phyloP scores from a whole-genome alignment of 2,113 vertebrate species.

The Struthidea cinerea region DNA sequence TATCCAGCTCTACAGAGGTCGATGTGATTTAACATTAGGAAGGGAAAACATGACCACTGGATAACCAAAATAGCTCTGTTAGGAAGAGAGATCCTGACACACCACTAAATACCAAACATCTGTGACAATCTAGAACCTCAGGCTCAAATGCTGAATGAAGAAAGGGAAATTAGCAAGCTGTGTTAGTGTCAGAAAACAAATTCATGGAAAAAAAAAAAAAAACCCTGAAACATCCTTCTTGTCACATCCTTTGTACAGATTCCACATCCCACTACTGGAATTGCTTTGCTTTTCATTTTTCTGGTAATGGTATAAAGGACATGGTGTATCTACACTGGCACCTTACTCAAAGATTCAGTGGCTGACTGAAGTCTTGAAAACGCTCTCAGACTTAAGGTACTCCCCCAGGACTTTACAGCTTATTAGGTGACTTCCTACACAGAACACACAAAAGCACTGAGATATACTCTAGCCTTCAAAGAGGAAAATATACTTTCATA shows the following conservation, averaged over 20 bases:
- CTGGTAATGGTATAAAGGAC: not conserved
- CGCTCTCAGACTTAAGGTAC: not conserved
- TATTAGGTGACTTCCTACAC: not conserved
- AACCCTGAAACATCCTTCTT: not conserved
- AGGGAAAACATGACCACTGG: not conserved
- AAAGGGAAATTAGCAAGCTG: not conserved
- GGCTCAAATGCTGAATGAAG: not conserved
- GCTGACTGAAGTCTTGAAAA: not conserved
- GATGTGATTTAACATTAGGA: not conserved
- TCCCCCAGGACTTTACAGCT: not conserved
- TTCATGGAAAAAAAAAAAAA: rapidly evolving
- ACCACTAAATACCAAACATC: not conserved
- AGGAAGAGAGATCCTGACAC: not conserved
- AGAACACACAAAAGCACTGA: not conserved
- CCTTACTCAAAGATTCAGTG: not conserved
- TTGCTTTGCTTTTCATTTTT: not conserved
- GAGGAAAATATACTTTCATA: not conserved
- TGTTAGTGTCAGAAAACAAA: not conserved
- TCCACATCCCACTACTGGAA: not conserved
- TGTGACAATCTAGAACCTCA: not conserved
- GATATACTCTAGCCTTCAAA: not conserved
- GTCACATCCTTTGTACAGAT: not conserved
- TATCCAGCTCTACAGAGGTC: not conserved
- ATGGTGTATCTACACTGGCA: not conserved
- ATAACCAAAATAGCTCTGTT: not conserved